Evolutionary conservation across 2,888 invertebrate genomes (phyloP), one percentile per base, ranked within the genome.

Genomic region (Ichneumon xanthorius): DNA sequence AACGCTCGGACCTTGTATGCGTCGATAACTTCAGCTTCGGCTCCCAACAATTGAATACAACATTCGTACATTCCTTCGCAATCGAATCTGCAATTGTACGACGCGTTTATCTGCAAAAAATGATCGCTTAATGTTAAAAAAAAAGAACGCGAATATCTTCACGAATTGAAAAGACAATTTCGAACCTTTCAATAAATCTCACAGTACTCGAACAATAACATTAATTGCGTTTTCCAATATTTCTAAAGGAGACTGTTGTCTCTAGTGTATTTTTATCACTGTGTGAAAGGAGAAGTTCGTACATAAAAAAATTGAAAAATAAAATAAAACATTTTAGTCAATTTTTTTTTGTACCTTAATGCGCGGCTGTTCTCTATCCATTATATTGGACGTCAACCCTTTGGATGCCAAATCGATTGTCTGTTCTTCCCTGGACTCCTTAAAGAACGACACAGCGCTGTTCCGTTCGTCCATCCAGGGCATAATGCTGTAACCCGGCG

Each of bases 11-110:
- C 7, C 19, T 6, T 6, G 7, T 6, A 53, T 19, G 6, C 5
- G 5, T 53, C 19, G 6, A 53, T n/a, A 19, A 19, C 7, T 53
- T n/a, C 7, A 4, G 6, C 7, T 1, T 19, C 0, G 53, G n/a
- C 19, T n/a, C n/a, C 2, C 53, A 19, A 22, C 22, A 53, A 87
- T 58, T 79, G 68, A 7, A 90, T 77, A 6, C 6, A n/a, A 63
- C 88, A 89, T 37, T 84, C 30, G 61, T 92, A 93, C 6, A 53
- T 4, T 30, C 91, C 91, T 65, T 91, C 86, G 84, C 92, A 92
- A 82, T 92, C 91, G 87, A 87, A 91, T 19, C 22, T 22, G 22
- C 22, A 22, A 22, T 22, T 22, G 22, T 22, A 22, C 22, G 22
- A 22, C 22, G 22, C 22, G 22, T 22, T 22, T 22, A 22, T 22